Evolutionary conservation across 2,888 invertebrate genomes (phyloP), one percentile per base, ranked within the genome.

Genomic region (Seladonia tumulorum): DNA sequence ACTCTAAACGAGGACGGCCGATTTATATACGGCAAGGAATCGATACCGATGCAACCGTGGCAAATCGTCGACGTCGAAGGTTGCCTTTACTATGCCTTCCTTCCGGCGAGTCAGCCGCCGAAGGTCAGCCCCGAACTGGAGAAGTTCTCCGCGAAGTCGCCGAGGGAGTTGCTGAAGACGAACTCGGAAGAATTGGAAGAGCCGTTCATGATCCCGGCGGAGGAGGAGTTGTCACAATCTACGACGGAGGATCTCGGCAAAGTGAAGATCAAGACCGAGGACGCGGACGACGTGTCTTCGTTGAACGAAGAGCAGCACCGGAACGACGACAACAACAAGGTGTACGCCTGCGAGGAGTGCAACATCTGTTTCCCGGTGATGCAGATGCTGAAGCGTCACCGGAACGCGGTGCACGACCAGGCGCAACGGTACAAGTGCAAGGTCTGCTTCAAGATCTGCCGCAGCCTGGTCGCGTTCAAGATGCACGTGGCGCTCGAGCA

Each of bases 51-150:
- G 93, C 91, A 92, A 78, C 92, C 92, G 5, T 93, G 93, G 93
- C 92, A 93, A 79, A 82, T 93, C 29, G 92, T 93, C 76, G 93
- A 93, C 78, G 89, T 93, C 18, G 92, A 92, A 8, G 93, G 92
- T 47, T 87, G 85, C 74, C 91, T 91, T 29, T 93, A 93, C 88
- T 93, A 93, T 75, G 93, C 93, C 57, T 93, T 93, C 83, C 83
- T 93, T 29, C 93, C 93, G 60, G 75, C 86, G 66, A 88, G 84
- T 73, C 88, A 87, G 39, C 39, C 42, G 7, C 10, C 70, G n/a
- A 85, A 81, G 45, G n/a, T n/a, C n/a, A 25, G 39, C 18, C 12
- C 45, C 4, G 72, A 74, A 18, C 53, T 14, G 45, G 47, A 57
- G 16, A 86, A 83, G 74, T 0, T n/a, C 12, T 0, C 10, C 12